These are phyloP conservation scores for Sterrhoptilus dennistouni DNA, from an alignment of 2,113 vertebrate species.

Conservation along the genomic window DNA sequence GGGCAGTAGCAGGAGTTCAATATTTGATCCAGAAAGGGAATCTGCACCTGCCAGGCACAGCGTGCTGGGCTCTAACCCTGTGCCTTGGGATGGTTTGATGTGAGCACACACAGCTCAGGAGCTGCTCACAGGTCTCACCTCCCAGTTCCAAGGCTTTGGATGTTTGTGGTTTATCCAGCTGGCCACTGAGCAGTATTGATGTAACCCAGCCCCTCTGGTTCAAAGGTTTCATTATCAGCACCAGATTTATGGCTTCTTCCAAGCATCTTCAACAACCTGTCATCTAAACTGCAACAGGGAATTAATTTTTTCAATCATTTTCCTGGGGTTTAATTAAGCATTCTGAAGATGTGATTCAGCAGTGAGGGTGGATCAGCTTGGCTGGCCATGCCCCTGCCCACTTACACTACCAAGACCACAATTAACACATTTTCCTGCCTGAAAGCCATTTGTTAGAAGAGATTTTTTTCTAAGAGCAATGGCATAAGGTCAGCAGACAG, in stretches of 20 bases:
- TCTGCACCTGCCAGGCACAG: not conserved
- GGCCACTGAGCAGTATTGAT: not conserved
- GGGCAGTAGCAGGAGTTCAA: not conserved
- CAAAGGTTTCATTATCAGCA: not conserved
- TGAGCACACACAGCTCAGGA: not conserved
- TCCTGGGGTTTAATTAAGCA: not conserved
- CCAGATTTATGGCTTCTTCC: not conserved
- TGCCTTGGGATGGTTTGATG: not conserved
- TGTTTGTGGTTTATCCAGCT: not conserved
- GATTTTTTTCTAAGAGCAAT: not conserved
- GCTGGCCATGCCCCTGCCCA: not conserved
- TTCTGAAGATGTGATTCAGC: not conserved
- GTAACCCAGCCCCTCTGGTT: not conserved
- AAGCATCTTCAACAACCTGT: not conserved
- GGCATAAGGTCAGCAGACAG: not conserved
- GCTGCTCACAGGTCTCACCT: not conserved
- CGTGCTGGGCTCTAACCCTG: accelerated
- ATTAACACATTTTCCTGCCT: not conserved
- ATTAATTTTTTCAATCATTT: not conserved
- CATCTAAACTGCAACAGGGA: not conserved
- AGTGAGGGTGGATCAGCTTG: not conserved
- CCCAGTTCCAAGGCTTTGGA: not conserved
- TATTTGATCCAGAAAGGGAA: accelerated
- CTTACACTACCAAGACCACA: not conserved
- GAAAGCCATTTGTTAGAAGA: not conserved